Base-by-base conservation (phyloP, 37 sponge, comb jelly and placozoan species). In the Chondrosia reniformis region DNA sequence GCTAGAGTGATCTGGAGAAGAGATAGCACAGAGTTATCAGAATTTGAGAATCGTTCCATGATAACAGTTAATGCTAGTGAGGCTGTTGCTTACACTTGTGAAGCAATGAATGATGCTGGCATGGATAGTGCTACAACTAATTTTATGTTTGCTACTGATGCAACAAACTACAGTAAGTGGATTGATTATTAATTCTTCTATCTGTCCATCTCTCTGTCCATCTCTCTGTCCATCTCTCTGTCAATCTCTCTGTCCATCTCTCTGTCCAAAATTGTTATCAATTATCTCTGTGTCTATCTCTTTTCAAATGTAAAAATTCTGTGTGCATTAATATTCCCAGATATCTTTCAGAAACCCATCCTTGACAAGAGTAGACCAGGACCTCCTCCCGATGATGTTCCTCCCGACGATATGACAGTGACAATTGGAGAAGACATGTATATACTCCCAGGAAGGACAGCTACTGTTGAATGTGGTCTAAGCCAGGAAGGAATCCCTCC, bases 341-440 rank as follows among this genome's bases (percentile, higher is more conserved):
- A 69, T 43, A 34, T 69, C 43, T 1, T 69, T 37, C 37, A 13
- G 24, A 41, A 41, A 69, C 72, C 72, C 0, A 2, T 38, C 2
- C 39, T 69, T 5, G 4, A 1, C n/a, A 69, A 40, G 12, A 44
- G 72, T 7, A 41, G 25, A 41, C 3, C n/a, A 37, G 41, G n/a
- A 21, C 43, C 40, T 17, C 41, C 41, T 39, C 72, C 72, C 72
- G 4, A 3, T 21, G 42, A 1, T 69, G 72, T 69, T 38, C 10
- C 15, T 25, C 22, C 17, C 3, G 9, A 1, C 2, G 72, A 69
- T 25, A 19, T 43, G 24, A 34, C 43, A 17, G 72, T 17, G n/a
- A 34, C n/a, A 30, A 69, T 69, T 39, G 72, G 72, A 7, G 22
- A 21, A 41, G 72, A 69, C 13, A 44, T 69, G 15, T 38, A 69